Conservation (phyloP, 2,113 vertebrate genomes). For the Ageneiosus marmoratus region DNA sequence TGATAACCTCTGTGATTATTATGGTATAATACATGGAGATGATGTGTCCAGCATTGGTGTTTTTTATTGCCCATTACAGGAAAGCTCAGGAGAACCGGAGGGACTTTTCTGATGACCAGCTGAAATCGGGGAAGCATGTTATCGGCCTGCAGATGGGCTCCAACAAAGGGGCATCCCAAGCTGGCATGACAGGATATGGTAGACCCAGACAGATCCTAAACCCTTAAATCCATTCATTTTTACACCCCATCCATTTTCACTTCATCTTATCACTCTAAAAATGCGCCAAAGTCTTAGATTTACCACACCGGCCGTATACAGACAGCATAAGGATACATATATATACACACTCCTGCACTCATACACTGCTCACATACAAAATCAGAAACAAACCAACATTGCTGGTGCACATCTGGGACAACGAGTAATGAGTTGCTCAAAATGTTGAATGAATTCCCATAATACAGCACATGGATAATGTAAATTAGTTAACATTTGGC, state of each 20-base stretch:
- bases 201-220: conserved; percentile 86
- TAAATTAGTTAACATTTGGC: conserved; percentile 1
- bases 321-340: conserved; percentile 3
- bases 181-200: conserved; percentile 92
- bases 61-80: conserved; percentile 71
- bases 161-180: conserved; percentile 93
- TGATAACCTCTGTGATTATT: neutral
- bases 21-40: neutral
- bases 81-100: conserved; percentile 95
- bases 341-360: neutral
- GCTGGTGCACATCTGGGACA: neutral
- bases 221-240: conserved; percentile 54
- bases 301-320: neutral
- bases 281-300: neutral
- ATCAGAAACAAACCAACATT: neutral
- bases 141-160: conserved; percentile 96
- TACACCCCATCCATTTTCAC: neutral
- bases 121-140: conserved; percentile 92
- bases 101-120: conserved; percentile 89
- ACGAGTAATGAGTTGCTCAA: neutral
- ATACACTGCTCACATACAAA: neutral
- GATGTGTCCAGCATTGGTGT: conserved; percentile 18
- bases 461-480: conserved; percentile 10
- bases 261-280: neutral
- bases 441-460: neutral